A percentile compares a stretch with the other conserved stretches of the same genome.
Conservation (phyloP, 2,797 vertebrate species). For the Neosalanx taihuensis region DNA sequence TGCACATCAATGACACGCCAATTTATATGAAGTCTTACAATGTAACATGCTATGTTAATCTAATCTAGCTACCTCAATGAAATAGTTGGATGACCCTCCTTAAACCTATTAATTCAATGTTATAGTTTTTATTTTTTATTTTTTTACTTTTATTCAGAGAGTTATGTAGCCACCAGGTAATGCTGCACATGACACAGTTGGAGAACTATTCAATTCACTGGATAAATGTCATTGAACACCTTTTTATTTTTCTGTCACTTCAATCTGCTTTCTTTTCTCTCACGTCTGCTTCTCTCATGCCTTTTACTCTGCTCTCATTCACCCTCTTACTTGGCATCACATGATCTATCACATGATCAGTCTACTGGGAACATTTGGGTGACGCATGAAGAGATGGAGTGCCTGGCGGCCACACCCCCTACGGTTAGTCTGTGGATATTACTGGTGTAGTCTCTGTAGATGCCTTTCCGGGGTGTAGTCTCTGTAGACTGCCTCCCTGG, state of each 20-base stretch:
- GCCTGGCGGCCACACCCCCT: constrained; percentile 88
- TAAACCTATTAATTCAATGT: no score
- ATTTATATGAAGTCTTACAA: no score
- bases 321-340: constrained; percentile 32
- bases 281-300: constrained; percentile 38
- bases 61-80: no score
- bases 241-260: constrained; percentile 76
- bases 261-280: constrained; percentile 37
- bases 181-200: no score
- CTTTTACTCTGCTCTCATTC: constrained; percentile 72
- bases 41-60: no score
- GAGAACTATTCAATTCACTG: not conserved
- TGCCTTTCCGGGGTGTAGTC: not conserved
- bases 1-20: no score
- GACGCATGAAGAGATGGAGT: constrained; percentile 99
- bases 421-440: constrained; percentile 85
- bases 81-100: no score
- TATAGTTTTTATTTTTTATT: no score
- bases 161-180: no score
- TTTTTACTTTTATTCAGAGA: no score
- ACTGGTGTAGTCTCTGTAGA: constrained; percentile 39
- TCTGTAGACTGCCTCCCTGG: constrained; percentile 47
- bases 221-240: not conserved
- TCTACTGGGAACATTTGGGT: constrained; percentile 99
- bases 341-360: constrained; percentile 76